Base-by-base conservation (phyloP, 2,888 invertebrate species). In the Acronicta aceris region DNA sequence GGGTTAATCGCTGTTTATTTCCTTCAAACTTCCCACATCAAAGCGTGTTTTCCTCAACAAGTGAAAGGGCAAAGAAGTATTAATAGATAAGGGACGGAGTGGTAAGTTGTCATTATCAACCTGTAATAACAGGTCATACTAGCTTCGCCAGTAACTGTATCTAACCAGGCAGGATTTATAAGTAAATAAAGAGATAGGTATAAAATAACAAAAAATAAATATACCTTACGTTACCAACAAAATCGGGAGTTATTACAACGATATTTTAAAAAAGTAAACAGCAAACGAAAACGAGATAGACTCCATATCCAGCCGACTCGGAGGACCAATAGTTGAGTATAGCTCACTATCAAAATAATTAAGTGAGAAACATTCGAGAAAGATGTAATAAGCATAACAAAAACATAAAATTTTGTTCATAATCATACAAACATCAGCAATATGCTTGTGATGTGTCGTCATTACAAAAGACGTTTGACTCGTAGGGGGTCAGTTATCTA, bases 401-500 rank as follows among this genome's bases (percentile, higher is more conserved):
- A 52, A 64, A 63, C 49, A 72, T 66, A 70, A 64, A 76, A 76
- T 74, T 74, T 72, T 59, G 65, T 53, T 50, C 51, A 59, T 42
- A 76, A 82, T 83, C 46, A 52, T 59, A 80, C 78, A 81, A 85
- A 82, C 73, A 82, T 57, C 57, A 71, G 80, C 87, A 92, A 92
- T 82, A 59, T 63, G 21, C 51, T 55, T 38, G 59, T 55, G 54
- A 42, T 76, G 73, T 92, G 89, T 90, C 92, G 84, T 92, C 92
- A 93, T 80, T 72, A 71, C 53, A 71, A 51, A 63, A 82, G 79
- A 61, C 59, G 61, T 45, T 63, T 72, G 76, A 78, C 85, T 71
- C 86, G 84, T 83, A 81, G 93, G 93, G 92, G 93, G 90, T 89
- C 92, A 91, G 79, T 83, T 91, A 92, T 89, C 90, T 65, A 59